Base-by-base conservation (phyloP, 2,888 invertebrate genomes). In the Cordylochernes scorpioides region DNA sequence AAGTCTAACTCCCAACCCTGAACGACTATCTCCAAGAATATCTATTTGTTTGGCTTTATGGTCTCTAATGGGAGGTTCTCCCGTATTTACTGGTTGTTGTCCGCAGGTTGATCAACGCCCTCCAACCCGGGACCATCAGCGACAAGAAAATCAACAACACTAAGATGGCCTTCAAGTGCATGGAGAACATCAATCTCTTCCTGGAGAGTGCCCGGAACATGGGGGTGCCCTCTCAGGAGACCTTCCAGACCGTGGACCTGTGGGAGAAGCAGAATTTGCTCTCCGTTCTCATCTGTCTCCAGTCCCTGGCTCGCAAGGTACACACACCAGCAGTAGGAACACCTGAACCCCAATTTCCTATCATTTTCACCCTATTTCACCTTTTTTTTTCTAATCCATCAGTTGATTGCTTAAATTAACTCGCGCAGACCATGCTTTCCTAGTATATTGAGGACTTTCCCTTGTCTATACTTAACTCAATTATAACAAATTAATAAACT, bases 231-330 rank as follows among this genome's bases (percentile, higher is more conserved):
- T 70, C 77, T 14, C 75, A 77, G 50, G 91, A 91, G 57, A 73
- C 75, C 27, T 91, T 91, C 67, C 84, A 88, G 58, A 91, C 88
- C 3, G 86, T 88, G 3, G 94, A 94, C 53, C 63, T 94, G 29
- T 91, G 84, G 75, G 94, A 94, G 56, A 64, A 71, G 48, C 80
- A 82, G 58, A 94, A 94, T 52, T 67, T 94, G 39, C 78, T 82
- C 54, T 80, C 86, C 12, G 91, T 94, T 25, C 77, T 91, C 31
- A 77, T 82, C 48, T 88, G 88, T 51, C 59, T 94, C 36, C 78
- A 84, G 52, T 78, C 88, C 1, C 63, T 94, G 35, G 91, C 84
- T 29, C 67, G 88, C 58, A 91, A 88, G 68, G 53, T 26, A 12
- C 15, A 6, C 5, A 22, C 6, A n/a, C n/a, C n/a, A n/a, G n/a